A percentile compares a stretch with the other conserved stretches of the same genome.
Conservation (phyloP, 2,888 invertebrate genomes). For the Cheilosia vernalis region DNA sequence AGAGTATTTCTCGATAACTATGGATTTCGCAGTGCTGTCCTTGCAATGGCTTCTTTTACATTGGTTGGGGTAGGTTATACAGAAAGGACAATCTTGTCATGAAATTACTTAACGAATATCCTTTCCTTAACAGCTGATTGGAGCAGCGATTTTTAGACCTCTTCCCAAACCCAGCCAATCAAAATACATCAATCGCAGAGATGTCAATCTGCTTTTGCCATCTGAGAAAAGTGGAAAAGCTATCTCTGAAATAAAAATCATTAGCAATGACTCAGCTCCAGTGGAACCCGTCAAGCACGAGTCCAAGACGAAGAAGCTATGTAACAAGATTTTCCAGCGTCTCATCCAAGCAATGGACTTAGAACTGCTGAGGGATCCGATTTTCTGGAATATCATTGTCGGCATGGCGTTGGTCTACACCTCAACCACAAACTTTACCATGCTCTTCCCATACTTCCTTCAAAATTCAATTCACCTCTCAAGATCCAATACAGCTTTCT, state of each 20-base stretch:
- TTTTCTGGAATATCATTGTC: constrained; percentile 87
- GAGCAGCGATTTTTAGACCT: constrained; percentile 86
- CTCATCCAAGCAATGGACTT: constrained; percentile 86
- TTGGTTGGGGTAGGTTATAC: constrained; percentile 86
- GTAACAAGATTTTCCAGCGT: constrained; percentile 78
- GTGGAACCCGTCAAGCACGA: constrained; percentile 16
- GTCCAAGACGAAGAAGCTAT: constrained; percentile 74
- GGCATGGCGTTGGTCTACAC: constrained; percentile 88
- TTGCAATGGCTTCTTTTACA: constrained; percentile 87
- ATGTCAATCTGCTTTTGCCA: constrained; percentile 78
- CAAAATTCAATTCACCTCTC: constrained; percentile 81
- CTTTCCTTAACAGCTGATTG: constrained; percentile 84
- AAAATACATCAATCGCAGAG: constrained; percentile 80
- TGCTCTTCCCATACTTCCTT: constrained; percentile 88
- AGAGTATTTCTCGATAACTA: constrained; percentile 87
- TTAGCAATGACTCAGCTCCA: constrained; percentile 28
- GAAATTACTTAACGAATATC: neutral
- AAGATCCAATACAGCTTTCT: constrained; percentile 86
- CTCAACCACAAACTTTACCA: constrained; percentile 88
- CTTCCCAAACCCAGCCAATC: constrained; percentile 83
- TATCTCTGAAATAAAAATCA: constrained; percentile 69
- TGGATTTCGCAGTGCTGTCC: constrained; percentile 87
- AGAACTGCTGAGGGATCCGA: constrained; percentile 86
- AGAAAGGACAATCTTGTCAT: neutral
- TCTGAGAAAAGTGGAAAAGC: constrained; percentile 68